A percentile compares a stretch with the other conserved stretches of the same genome.
Conservation (phyloP, 2,797 vertebrate species). For the Ptychadena robeensis region DNA sequence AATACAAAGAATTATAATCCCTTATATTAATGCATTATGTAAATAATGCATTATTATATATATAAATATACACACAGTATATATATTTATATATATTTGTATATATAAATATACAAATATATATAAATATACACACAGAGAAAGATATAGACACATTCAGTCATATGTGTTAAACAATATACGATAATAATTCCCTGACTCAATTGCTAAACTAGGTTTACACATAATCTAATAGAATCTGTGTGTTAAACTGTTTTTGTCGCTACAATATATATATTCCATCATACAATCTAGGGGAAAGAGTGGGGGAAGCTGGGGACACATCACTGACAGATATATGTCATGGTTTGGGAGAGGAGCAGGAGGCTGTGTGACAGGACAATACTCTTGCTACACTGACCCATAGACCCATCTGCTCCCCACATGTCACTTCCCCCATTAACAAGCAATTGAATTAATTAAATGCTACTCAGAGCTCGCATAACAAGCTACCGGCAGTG, state of each 20-base stretch:
- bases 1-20: no score
- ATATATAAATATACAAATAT: no score
- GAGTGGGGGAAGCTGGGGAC: conserved; percentile 1
- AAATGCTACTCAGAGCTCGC: conserved; percentile 87
- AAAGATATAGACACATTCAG: no score
- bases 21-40: no score
- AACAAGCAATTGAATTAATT: conserved; percentile 91
- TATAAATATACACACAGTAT: no score
- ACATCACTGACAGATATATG: conserved; percentile 37
- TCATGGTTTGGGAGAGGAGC: conserved; percentile 19
- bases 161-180: no score
- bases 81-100: no score
- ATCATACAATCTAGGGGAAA: neutral
- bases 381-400: conserved; percentile 74
- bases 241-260: neutral
- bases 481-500: conserved; percentile 89
- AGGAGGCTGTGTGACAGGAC: conserved; percentile 39
- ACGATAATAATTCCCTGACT: no score
- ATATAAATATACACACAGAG: no score
- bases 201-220: neutral
- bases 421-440: conserved; percentile 88
- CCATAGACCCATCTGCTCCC: conserved; percentile 86
- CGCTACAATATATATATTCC: neutral
- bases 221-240: neutral
- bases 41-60: no score